Conservation (phyloP, 2,797 vertebrate species). For the Coilia nasus region DNA sequence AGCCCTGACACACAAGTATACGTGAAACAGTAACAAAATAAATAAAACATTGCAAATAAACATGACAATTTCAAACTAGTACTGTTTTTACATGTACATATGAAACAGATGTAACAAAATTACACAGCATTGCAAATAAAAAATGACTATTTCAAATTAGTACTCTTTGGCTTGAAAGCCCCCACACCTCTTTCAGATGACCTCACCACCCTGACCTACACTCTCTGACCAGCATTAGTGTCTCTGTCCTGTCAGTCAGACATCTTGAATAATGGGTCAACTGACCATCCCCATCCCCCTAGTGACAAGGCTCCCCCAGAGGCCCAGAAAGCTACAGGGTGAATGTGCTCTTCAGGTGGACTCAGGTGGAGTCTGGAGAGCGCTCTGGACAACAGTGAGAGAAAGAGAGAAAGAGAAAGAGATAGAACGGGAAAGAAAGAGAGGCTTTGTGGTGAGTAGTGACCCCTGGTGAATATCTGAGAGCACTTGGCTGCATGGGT, state of each 20-base stretch:
- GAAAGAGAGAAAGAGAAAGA: background rate
- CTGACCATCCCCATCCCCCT: background rate
- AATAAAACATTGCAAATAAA: background rate
- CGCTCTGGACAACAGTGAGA: background rate
- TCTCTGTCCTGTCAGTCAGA: constrained; percentile 19
- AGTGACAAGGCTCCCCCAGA: background rate
- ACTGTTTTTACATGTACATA: background rate
- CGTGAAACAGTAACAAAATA: background rate
- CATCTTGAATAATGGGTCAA: background rate
- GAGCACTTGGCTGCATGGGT: background rate
- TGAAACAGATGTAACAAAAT: background rate
- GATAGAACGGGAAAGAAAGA: background rate
- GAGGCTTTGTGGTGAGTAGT: background rate
- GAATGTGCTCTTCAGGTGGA: constrained; percentile 6
- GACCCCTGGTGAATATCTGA: background rate
- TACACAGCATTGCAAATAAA: background rate
- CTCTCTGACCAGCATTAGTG: constrained; percentile 7
- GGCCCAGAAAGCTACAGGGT: constrained; percentile 1
- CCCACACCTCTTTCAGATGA: background rate
- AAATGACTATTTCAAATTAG: background rate
- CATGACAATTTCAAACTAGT: background rate
- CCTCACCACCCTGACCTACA: background rate
- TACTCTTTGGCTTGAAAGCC: background rate
- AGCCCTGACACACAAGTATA: too few relatives aligned
- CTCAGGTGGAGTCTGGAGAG: background rate